Conservation (phyloP, 2,797 vertebrate species). For the Coregonus ussuriensis region DNA sequence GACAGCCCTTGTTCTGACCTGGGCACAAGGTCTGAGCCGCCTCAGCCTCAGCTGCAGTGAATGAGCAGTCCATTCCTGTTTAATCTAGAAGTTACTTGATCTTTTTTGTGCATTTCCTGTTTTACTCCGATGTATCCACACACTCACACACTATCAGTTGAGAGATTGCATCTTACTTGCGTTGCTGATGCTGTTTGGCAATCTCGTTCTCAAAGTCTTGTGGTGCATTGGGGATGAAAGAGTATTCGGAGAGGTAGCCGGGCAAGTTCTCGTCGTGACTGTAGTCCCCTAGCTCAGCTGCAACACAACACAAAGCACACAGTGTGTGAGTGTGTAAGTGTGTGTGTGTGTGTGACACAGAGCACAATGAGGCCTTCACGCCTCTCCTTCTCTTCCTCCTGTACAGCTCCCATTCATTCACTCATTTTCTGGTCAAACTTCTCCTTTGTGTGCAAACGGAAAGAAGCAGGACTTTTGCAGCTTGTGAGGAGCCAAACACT, state of each 20-base stretch:
- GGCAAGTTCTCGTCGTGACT: constrained; percentile 80
- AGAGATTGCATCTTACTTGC: constrained; percentile 80
- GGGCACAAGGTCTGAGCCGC: background rate
- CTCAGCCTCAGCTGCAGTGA: constrained; percentile 1
- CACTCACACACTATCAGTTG: background rate
- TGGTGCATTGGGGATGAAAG: constrained; percentile 84
- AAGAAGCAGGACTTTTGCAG: background rate
- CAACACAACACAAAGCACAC: constrained; percentile 35
- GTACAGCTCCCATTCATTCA: constrained; percentile 11
- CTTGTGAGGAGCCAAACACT: constrained; percentile 1
- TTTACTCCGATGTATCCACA: background rate
- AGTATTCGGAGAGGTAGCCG: constrained; percentile 86
- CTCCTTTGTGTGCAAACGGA: constrained; percentile 9
- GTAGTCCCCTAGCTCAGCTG: constrained; percentile 88
- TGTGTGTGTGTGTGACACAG: background rate
- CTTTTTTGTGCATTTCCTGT: background rate
- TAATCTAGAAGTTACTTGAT: background rate
- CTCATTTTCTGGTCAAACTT: constrained; percentile 8
- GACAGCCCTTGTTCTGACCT: constrained; percentile 4
- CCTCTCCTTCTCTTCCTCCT: background rate
- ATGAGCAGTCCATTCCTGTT: background rate
- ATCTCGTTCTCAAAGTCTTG: constrained; percentile 90
- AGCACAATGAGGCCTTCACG: background rate
- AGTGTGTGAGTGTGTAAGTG: constrained; percentile 15
- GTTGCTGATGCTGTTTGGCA: constrained; percentile 87